Conservation (phyloP, 2,797 vertebrate genomes). For the Octomys mimax region DNA sequence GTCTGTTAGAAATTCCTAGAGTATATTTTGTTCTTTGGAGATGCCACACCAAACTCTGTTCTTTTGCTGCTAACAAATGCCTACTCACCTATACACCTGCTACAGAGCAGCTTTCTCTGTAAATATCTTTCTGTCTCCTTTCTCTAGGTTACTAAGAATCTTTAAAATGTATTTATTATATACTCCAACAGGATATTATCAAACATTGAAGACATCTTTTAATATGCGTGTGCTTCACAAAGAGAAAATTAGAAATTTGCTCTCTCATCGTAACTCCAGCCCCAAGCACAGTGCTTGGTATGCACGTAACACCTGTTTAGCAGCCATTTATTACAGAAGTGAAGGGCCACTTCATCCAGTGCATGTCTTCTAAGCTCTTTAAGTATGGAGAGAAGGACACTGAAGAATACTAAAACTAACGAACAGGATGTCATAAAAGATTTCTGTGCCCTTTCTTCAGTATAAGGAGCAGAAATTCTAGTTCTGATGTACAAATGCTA, state of each 20-base stretch:
- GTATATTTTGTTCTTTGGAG: not conserved
- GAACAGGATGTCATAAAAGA: not conserved
- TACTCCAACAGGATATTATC: not conserved
- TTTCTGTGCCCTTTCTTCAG: slow-evolving; percentile 7
- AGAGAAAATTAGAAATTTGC: not conserved
- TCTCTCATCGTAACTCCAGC: not conserved
- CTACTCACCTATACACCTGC: not conserved
- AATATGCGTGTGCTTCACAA: no score
- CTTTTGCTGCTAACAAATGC: not conserved
- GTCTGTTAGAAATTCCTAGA: not conserved
- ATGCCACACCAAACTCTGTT: not conserved
- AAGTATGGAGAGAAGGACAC: not conserved
- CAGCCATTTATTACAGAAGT: not conserved
- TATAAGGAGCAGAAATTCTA: not conserved
- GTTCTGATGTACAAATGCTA: not conserved
- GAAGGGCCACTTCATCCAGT: not conserved
- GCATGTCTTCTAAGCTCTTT: not conserved
- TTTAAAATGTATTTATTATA: slow-evolving; percentile 2
- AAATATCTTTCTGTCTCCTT: slow-evolving; percentile 14
- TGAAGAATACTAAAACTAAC: slow-evolving; percentile 13
- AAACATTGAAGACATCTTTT: not conserved
- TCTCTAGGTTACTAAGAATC: not conserved
- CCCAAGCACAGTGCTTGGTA: not conserved
- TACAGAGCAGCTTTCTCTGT: not conserved
- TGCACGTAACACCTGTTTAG: not conserved